phyloP scores from a whole-genome alignment of 2,113 vertebrate genomes.

The Lepus americanus region DNA sequence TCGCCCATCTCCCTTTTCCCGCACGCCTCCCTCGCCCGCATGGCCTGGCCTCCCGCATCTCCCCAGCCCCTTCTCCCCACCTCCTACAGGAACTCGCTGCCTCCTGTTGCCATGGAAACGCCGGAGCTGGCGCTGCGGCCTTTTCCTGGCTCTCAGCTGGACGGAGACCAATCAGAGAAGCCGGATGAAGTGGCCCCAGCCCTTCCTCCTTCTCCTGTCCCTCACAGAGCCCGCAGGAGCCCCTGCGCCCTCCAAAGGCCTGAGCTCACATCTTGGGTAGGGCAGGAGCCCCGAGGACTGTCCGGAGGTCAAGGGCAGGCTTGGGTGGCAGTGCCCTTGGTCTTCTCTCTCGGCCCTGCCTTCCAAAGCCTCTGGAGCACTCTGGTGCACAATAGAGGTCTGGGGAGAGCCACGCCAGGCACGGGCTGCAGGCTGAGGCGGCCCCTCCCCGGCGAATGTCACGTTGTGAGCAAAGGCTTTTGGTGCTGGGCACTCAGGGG shows the following conservation, averaged over 20 bases:
- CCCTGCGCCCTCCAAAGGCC: background rate
- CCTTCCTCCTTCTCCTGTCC: background rate
- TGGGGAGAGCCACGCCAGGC: background rate
- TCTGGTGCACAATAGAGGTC: no score
- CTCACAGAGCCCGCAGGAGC: background rate
- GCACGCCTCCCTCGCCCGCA: no score
- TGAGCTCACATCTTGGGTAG: background rate
- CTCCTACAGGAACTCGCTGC: background rate
- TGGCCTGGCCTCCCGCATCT: background rate
- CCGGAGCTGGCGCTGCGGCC: conserved; percentile 57
- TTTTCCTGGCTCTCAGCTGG: conserved; percentile 78
- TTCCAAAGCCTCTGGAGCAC: background rate
- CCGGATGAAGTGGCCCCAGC: conserved; percentile 45
- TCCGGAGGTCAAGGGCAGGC: background rate
- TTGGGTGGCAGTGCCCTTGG: background rate
- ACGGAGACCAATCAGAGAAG: conserved; percentile 76
- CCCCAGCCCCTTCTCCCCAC: background rate
- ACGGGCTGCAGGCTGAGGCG: background rate
- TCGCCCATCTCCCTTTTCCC: background rate
- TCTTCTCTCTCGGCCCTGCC: background rate
- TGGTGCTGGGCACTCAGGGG: background rate
- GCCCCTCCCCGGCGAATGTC: background rate
- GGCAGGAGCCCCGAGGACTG: background rate
- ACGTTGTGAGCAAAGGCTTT: background rate
- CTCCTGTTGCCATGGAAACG: conserved; percentile 83